Evolutionary conservation across 2,888 invertebrate species (phyloP).

Genomic region (Polymixis flavicincta): DNA sequence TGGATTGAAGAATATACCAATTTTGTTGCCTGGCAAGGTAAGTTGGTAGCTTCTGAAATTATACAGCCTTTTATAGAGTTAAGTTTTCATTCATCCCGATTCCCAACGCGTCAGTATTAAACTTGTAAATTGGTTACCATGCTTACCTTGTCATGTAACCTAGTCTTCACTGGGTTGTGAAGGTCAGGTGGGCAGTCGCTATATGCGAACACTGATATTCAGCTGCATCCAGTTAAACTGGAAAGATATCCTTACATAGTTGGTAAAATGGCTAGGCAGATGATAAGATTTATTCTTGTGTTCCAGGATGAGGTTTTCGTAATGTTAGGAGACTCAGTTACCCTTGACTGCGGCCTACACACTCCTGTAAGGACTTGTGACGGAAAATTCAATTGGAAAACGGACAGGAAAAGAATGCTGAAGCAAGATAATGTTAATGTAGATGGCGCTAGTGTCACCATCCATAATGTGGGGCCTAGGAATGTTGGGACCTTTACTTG

Average conservation of each 20-base stretch:
- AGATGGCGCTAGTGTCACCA: slow-evolving; percentile 60
- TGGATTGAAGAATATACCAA: slow-evolving; percentile 70
- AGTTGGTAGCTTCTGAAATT: slow-evolving; percentile 27
- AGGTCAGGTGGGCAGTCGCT: background rate
- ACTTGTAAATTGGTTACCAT: too few relatives aligned
- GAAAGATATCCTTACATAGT: background rate
- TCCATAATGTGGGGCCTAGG: slow-evolving; percentile 64
- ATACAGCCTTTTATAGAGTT: background rate
- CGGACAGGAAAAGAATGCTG: slow-evolving; percentile 68
- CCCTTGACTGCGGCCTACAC: slow-evolving; percentile 66
- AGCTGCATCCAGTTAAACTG: background rate
- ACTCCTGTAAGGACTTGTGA: slow-evolving; percentile 12
- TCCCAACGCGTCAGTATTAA: too few relatives aligned
- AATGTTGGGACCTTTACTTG: slow-evolving; percentile 76
- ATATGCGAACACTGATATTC: background rate
- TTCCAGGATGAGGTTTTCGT: slow-evolving; percentile 73
- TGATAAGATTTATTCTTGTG: background rate
- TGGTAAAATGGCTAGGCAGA: too few relatives aligned
- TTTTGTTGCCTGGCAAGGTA: slow-evolving; percentile 67
- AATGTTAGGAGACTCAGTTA: slow-evolving; percentile 70
- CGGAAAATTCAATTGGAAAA: slow-evolving; percentile 64
- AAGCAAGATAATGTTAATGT: slow-evolving; percentile 67
- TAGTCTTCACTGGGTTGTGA: background rate
- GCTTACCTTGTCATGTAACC: background rate
- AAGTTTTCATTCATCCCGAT: background rate